Percentiles rank a stretch among this genome's conserved stretches.
phyloP scores from a whole-genome alignment of 2,113 vertebrate species.

The Salminus brasiliensis region DNA sequence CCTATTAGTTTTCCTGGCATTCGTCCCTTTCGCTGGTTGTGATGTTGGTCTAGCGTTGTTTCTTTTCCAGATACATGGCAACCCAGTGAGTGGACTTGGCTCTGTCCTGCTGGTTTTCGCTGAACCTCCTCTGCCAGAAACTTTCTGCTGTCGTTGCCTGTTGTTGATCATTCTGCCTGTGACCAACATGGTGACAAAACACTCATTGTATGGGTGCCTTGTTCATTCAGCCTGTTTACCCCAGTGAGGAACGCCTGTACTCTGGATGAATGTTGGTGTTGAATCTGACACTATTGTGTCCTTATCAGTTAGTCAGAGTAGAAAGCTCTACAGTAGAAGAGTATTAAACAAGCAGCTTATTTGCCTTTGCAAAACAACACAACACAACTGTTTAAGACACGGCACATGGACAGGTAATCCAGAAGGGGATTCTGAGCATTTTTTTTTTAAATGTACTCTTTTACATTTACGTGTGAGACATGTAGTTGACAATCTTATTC shows the following conservation, averaged over 20 bases:
- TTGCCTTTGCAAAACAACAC: background rate
- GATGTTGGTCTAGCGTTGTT: conserved; percentile 13
- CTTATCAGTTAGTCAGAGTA: conserved; percentile 8
- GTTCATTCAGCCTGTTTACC: conserved; percentile 22
- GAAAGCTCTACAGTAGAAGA: background rate
- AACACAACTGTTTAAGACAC: conserved; percentile 1
- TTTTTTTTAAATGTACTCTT: background rate
- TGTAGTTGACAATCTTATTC: too few species aligned
- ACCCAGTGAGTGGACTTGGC: background rate
- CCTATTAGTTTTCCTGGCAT: conserved; percentile 10
- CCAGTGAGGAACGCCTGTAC: conserved; percentile 3
- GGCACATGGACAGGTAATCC: background rate
- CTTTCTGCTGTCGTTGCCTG: conserved; percentile 28
- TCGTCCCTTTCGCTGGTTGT: conserved; percentile 9
- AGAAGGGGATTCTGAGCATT: background rate
- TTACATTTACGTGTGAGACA: too few species aligned
- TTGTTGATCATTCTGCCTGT: conserved; percentile 25
- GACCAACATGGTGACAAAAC: conserved; percentile 29
- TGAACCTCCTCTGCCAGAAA: conserved; percentile 31
- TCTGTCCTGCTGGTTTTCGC: conserved; percentile 2
- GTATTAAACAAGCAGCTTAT: conserved; percentile 9
- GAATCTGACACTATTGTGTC: background rate
- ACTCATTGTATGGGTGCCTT: conserved; percentile 23
- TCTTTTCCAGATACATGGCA: background rate
- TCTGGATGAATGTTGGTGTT: conserved; percentile 3